Conservation (phyloP, 2,113 vertebrate genomes). For the crab-eating macaque (Macaca fascicularis) region T2T-MFA8v1.1 NC_088381.1:45249501-45250000, state of each 20-base stretch:
- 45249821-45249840: neutral
- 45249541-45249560: neutral
- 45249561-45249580: neutral
- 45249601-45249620: neutral
- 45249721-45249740: neutral
- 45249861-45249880: neutral
- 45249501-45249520: neutral
- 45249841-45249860: neutral
- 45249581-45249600: neutral
- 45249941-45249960: neutral
- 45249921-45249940: neutral
- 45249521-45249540: neutral
- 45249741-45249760: neutral
- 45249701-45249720: neutral
- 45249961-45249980: neutral
- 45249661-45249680: neutral
- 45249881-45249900: neutral
- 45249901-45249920: neutral
- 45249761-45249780: neutral
- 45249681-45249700: neutral
- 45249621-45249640: neutral
- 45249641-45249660: neutral
- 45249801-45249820: neutral
- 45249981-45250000: neutral
- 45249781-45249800: neutral